phyloP scores from a whole-genome alignment of 1,140 invertebrate species.

The Rhagoletis zephyria region DNA sequence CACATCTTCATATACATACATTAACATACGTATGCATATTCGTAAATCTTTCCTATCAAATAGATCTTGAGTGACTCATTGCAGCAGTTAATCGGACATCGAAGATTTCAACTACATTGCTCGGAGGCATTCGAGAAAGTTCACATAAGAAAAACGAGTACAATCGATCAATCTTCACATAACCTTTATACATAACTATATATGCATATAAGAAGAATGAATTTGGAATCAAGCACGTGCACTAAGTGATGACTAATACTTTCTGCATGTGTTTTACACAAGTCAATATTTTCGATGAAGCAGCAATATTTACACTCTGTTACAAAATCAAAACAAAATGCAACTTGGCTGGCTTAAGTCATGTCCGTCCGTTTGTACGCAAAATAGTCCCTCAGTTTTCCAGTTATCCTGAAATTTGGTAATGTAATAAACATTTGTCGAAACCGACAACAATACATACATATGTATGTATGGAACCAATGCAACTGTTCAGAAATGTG shows the following conservation, averaged over 20 bases:
- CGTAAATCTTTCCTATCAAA: background rate
- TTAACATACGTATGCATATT: no score
- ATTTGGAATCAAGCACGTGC: background rate
- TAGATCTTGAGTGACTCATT: background rate
- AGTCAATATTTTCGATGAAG: background rate
- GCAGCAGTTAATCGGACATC: background rate
- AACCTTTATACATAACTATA: background rate
- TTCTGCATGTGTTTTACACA: background rate
- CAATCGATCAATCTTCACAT: slow-evolving; percentile 25
- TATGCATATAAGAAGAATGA: background rate
- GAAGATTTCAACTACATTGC: background rate
- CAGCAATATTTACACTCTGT: background rate
- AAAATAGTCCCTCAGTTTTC: no score
- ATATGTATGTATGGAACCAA: no score
- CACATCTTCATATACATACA: no score
- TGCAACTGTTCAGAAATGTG: no score
- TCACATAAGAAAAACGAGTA: background rate
- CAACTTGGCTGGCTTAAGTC: no score
- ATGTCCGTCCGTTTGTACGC: no score
- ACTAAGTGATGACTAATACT: background rate
- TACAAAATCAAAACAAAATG: no score
- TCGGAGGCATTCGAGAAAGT: slow-evolving; percentile 8
- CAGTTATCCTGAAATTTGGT: no score
- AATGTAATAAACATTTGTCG: no score
- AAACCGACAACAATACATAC: no score